Evolutionary conservation across 2,888 invertebrate species (phyloP), one percentile per base, ranked within the genome.

Genomic region (Neoaliturus tenellus): DNA sequence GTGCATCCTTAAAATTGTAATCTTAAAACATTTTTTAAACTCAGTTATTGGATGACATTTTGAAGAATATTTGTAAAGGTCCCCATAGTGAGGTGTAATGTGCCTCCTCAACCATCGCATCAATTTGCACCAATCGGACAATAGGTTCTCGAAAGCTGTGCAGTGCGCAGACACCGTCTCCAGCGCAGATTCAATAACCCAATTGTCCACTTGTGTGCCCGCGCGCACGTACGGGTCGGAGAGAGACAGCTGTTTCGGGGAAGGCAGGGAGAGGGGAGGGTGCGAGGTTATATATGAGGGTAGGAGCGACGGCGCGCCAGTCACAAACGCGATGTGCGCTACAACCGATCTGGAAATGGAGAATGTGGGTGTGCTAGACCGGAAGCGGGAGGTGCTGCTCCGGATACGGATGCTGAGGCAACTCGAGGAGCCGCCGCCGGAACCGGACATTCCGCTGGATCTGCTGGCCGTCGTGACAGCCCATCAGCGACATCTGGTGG

Each of bases 381-480:
- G 44, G 20, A 35, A 33, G 12, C 41, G 33, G 10, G 71, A 80
- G 71, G n/a, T 83, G 12, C 39, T 75, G 58, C 25, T 25, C 14
- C 31, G 28, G 41, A 48, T 58, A 41, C 75, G 78, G 31, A 39
- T 33, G 12, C 73, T 80, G 51, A 51, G 51, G 51, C n/a, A 51
- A 17, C 39, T 25, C 23, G 39, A 20, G 71, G 39, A 41, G 25
- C 20, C 14, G 48, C 69, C 17, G 31, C 39, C 25, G n/a, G 23
- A 23, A 23, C 44, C 35, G 35, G 58, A 31, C 2, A 48, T 35
- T 31, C 75, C 25, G 51, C 91, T 90, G 23, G 92, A 92, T 86
- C 90, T 92, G 35, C 90, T 93, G 25, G 91, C 92, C 0, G 88
- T 91, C 31, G 92, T 92, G 85, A 93, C 92, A 0, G 91, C 91